A percentile compares a stretch with the other conserved stretches of the same genome.
These are phyloP conservation scores for Suillia variegata DNA, from an alignment of 2,888 invertebrate genomes.

Conservation along the genomic window DNA sequence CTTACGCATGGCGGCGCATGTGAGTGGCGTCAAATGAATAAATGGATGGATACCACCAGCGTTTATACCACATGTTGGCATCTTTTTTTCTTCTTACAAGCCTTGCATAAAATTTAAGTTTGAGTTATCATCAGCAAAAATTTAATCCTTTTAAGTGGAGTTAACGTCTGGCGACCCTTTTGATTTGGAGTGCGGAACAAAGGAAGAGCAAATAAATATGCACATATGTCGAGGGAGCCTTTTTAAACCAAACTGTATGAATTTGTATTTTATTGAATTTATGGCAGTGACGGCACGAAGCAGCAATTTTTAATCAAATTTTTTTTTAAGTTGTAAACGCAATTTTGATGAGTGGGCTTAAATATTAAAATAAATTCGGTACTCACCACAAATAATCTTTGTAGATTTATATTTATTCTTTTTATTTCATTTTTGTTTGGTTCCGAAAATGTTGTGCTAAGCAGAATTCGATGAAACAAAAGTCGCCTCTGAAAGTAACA, in stretches of 20 bases:
- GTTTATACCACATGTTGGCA: constrained; percentile 16
- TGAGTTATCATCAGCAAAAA: constrained; percentile 40
- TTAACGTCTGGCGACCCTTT: not conserved
- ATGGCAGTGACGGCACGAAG: too few relatives aligned
- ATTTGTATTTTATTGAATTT: too few relatives aligned
- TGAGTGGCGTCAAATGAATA: constrained; percentile 9
- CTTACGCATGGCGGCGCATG: constrained; percentile 34
- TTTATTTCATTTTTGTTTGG: too few relatives aligned
- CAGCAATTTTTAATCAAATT: too few relatives aligned
- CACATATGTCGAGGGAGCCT: constrained; percentile 36
- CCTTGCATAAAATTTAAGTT: constrained; percentile 11
- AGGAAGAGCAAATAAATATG: constrained; percentile 13
- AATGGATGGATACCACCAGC: not conserved
- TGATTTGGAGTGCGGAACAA: constrained; percentile 16
- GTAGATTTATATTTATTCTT: too few relatives aligned
- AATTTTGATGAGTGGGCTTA: too few relatives aligned
- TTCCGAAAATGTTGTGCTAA: too few relatives aligned
- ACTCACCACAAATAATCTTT: too few relatives aligned
- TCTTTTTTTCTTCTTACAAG: constrained; percentile 27
- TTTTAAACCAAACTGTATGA: not conserved
- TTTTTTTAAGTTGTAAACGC: too few relatives aligned
- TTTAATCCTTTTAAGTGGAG: constrained; percentile 50
- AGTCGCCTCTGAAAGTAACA: too few relatives aligned
- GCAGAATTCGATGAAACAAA: too few relatives aligned
- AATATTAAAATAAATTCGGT: too few relatives aligned